A percentile compares a stretch with the other conserved stretches of the same genome.
Evolutionary conservation across 2,113 vertebrate genomes (phyloP).

Genomic region (Crotalus helleri): DNA sequence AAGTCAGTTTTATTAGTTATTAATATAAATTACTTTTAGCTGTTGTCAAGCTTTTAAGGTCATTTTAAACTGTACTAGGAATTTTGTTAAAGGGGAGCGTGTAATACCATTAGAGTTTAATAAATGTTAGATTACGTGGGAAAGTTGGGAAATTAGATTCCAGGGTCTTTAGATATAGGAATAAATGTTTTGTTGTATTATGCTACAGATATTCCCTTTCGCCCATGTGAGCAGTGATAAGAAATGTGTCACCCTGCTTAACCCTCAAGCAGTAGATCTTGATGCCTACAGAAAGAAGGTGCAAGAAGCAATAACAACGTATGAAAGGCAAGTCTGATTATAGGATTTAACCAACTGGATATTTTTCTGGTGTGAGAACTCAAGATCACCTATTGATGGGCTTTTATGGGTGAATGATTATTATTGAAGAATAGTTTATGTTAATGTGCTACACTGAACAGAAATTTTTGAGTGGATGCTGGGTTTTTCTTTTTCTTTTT

Average conservation of each 20-base stretch:
- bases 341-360: constrained; percentile 2
- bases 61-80: neutral
- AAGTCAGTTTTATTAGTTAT: neutral
- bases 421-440: neutral
- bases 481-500: neutral
- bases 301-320: constrained; percentile 69
- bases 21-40: neutral
- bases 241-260: constrained; percentile 68
- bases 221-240: constrained; percentile 60
- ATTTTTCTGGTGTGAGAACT: neutral
- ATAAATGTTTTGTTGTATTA: neutral
- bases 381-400: neutral
- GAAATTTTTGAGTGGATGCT: neutral
- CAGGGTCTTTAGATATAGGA: neutral
- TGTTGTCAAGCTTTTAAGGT: neutral
- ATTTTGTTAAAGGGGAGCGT: neutral
- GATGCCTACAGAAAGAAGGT: constrained; percentile 73
- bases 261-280: constrained; percentile 75
- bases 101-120: neutral
- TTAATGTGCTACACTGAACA: neutral
- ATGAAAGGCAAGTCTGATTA: constrained; percentile 71
- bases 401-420: neutral
- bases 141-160: neutral
- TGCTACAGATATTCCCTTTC: constrained; percentile 65
- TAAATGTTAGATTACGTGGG: neutral